Evolutionary conservation across 2,113 vertebrate genomes (phyloP).

Genomic region (Seriola rivoliana): DNA sequence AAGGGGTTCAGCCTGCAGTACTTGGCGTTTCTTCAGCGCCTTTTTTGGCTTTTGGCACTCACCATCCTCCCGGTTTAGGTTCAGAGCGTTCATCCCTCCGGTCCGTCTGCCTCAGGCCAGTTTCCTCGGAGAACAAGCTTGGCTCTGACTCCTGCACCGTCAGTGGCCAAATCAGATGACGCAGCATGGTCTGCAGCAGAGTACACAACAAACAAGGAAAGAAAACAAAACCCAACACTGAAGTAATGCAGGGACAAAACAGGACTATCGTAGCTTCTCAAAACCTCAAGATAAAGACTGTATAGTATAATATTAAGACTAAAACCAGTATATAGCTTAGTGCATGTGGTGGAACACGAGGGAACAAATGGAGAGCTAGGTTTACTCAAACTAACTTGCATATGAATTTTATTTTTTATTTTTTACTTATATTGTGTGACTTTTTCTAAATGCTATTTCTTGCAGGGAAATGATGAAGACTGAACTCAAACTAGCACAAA

Average conservation of each 20-base stretch:
- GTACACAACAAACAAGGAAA: too few relatives aligned
- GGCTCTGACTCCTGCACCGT: background rate
- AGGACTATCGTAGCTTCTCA: background rate
- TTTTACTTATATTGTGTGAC: too few relatives aligned
- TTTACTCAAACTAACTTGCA: too few relatives aligned
- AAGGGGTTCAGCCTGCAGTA: background rate
- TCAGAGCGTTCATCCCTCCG: background rate
- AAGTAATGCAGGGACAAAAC: background rate
- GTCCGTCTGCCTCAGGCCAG: background rate
- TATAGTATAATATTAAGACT: background rate
- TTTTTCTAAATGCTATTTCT: too few relatives aligned
- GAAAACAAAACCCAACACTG: background rate
- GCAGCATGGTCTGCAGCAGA: background rate
- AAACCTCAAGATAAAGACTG: too few relatives aligned
- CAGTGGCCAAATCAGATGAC: background rate
- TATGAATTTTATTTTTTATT: too few relatives aligned
- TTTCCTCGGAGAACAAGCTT: background rate
- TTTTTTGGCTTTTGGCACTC: conserved; percentile 13
- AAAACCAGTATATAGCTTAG: background rate
- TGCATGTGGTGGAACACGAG: background rate
- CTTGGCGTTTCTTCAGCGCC: conserved; percentile 24
- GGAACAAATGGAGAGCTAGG: too few relatives aligned
- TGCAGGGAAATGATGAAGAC: background rate
- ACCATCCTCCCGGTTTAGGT: background rate
- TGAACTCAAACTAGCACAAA: background rate